Evolutionary conservation across 2,797 vertebrate species (phyloP).

Genomic region (Lateolabrax maculatus): DNA sequence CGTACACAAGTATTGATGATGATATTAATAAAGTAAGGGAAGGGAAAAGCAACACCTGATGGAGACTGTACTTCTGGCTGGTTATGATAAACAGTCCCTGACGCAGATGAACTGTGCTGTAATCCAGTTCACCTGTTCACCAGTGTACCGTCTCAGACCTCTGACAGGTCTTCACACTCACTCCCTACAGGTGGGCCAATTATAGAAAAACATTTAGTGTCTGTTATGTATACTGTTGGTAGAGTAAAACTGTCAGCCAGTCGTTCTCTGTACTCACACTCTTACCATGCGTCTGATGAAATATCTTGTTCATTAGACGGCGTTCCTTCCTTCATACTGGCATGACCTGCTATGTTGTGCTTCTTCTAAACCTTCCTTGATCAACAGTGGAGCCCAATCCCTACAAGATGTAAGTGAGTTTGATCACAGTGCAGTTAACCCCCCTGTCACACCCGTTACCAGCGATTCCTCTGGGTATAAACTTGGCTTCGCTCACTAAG

Average conservation of each 20-base stretch:
- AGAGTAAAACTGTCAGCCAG: conserved; percentile 25
- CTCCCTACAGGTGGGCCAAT: conserved; percentile 31
- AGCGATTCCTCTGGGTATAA: conserved; percentile 72
- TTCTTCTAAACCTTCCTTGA: conserved; percentile 60
- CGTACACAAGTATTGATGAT: not conserved
- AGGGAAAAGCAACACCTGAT: not conserved
- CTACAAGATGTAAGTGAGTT: conserved; percentile 63
- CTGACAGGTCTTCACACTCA: not conserved
- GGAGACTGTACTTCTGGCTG: not conserved
- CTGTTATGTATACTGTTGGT: conserved; percentile 1
- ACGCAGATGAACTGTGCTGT: conserved; percentile 16
- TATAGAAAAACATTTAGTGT: conserved; percentile 13
- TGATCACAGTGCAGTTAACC: conserved; percentile 77
- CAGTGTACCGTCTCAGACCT: not conserved
- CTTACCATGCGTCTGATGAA: conserved; percentile 29
- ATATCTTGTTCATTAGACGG: conserved; percentile 37
- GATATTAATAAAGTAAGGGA: not conserved
- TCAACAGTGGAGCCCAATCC: conserved; percentile 36
- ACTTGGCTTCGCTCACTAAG: conserved; percentile 63
- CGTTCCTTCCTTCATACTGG: conserved; percentile 24
- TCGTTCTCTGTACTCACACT: conserved; percentile 2
- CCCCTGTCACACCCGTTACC: conserved; percentile 64
- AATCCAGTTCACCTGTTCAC: conserved; percentile 17
- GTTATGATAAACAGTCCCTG: conserved; percentile 25
- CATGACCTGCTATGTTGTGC: conserved; percentile 53